These are phyloP conservation scores for Mythimna albipuncta DNA, from an alignment of 2,888 invertebrate species.

Conservation along the genomic window DNA sequence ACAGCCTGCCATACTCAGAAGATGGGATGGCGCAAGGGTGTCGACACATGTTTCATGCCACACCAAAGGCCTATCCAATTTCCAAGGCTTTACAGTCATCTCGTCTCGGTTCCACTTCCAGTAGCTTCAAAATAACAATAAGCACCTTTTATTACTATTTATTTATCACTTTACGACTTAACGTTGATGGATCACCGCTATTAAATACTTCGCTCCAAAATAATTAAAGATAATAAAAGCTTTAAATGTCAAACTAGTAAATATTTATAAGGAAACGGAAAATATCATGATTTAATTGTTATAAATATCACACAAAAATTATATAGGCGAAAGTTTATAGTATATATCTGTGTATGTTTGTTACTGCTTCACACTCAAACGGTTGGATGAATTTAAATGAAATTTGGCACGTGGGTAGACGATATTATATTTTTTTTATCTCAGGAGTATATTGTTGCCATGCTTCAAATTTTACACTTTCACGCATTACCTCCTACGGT, in stretches of 20 bases:
- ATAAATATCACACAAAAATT: neutral
- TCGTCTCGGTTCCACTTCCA: neutral
- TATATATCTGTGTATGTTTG: neutral
- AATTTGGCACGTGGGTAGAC: no score
- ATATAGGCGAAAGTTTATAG: rapidly evolving
- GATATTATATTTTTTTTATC: no score
- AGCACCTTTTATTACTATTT: constrained; percentile 25
- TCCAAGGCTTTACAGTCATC: no score
- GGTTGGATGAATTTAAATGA: no score
- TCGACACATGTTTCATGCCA: no score
- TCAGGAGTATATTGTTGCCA: no score
- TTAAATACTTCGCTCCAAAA: constrained; percentile 38
- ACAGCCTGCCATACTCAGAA: no score
- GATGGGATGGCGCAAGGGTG: no score
- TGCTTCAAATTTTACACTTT: no score
- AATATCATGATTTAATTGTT: constrained; percentile 21
- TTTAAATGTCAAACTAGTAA: constrained; percentile 57
- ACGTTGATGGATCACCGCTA: constrained; percentile 41
- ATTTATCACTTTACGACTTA: constrained; percentile 32
- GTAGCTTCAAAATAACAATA: constrained; percentile 14
- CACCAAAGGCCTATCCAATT: no score
- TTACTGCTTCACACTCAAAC: no score
- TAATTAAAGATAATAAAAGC: constrained; percentile 50
- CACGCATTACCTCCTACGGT: no score
- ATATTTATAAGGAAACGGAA: constrained; percentile 49